Evolutionary conservation across 2,113 vertebrate species (phyloP).

Genomic region (Protobothrops mucrosquamatus): DNA sequence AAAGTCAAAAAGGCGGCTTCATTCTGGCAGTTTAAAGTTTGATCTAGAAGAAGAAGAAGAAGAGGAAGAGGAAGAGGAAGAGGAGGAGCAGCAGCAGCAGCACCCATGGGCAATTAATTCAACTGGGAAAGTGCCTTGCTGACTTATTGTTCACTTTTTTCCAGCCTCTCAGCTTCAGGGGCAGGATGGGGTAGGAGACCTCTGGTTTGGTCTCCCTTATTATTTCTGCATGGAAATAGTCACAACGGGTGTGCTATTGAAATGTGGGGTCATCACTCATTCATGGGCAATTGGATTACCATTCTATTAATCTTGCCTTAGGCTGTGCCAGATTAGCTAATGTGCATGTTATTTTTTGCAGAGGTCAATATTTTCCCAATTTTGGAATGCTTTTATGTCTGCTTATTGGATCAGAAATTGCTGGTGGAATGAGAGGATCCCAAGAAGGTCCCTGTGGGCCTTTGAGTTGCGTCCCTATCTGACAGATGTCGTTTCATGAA

Average conservation of each 20-base stretch:
- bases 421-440: not conserved
- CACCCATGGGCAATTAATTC: not conserved
- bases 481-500: not conserved
- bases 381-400: constrained; percentile 33
- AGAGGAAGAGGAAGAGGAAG: rapidly evolving
- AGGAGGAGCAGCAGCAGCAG: no score
- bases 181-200: no score
- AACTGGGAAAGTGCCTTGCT: not conserved
- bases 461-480: constrained; percentile 4
- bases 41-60: not conserved
- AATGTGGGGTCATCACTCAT: constrained; percentile 75
- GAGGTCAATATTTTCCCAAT: constrained; percentile 51
- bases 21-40: not conserved
- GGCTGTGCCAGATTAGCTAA: constrained; percentile 72
- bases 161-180: not conserved
- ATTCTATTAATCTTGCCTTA: constrained; percentile 78
- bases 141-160: not conserved
- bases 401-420: constrained; percentile 30
- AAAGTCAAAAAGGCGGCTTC: not conserved
- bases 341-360: constrained; percentile 60
- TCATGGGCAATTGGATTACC: constrained; percentile 77
- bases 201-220: not conserved
- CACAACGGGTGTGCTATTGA: constrained; percentile 69
- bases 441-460: not conserved
- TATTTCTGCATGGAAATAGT: constrained; percentile 35